A percentile compares a stretch with the other conserved stretches of the same genome.
phyloP scores from a whole-genome alignment of 2,797 vertebrate species.

The Poeciliopsis presidionis region DNA sequence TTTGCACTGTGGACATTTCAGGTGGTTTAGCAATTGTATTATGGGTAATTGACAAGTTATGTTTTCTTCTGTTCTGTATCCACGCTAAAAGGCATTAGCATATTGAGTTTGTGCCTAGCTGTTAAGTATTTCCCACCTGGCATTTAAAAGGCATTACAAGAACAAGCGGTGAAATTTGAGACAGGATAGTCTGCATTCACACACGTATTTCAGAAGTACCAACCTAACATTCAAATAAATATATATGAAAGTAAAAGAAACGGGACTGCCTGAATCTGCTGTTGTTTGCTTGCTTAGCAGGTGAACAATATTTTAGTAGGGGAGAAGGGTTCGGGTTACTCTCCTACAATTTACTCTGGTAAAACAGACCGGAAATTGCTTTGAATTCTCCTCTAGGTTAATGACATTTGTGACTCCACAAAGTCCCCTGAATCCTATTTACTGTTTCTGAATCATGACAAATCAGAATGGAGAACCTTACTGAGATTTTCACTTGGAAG shows the following conservation, averaged over 20 bases:
- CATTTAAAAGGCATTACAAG: conserved; percentile 67
- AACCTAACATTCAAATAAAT: conserved; percentile 19
- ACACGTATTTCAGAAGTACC: conserved; percentile 40
- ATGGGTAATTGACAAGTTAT: conserved; percentile 73
- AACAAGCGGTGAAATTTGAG: conserved; percentile 68
- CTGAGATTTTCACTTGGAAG: background rate
- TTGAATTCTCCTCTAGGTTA: background rate
- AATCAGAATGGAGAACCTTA: background rate
- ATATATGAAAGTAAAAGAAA: background rate
- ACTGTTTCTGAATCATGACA: background rate
- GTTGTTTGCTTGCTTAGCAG: conserved; percentile 49
- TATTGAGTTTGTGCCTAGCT: conserved; percentile 65
- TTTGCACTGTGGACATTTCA: conserved; percentile 51
- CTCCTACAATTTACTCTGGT: conserved; percentile 33
- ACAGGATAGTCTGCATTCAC: conserved; percentile 33
- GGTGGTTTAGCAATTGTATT: conserved; percentile 47
- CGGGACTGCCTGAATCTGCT: conserved; percentile 22
- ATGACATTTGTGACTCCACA: background rate
- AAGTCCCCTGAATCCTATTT: background rate
- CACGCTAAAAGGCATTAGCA: conserved; percentile 66
- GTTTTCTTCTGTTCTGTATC: conserved; percentile 56
- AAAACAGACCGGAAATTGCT: conserved; percentile 45
- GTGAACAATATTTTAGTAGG: conserved; percentile 29
- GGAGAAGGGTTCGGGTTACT: conserved; percentile 27
- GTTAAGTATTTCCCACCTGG: conserved; percentile 67